Percentiles rank a stretch among this genome's conserved stretches.
phyloP scores from a whole-genome alignment of 2,113 vertebrate species.

The Cryptoleucopteryx plumbea region DNA sequence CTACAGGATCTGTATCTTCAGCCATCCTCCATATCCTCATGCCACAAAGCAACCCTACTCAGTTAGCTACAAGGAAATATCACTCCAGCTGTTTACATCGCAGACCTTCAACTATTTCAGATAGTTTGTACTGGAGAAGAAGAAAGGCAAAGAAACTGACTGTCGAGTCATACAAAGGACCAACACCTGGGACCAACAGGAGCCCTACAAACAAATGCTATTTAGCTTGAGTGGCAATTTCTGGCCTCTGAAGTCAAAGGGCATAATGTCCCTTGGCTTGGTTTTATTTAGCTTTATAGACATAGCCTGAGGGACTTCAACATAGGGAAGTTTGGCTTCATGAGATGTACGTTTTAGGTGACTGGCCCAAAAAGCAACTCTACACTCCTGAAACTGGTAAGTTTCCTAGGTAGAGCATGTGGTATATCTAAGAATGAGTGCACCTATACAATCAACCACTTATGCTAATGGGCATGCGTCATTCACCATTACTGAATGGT shows the following conservation, averaged over 20 bases:
- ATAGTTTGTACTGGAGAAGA: not conserved
- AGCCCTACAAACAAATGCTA: not conserved
- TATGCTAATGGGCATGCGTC: not conserved
- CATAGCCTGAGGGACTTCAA: not conserved
- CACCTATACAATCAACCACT: not conserved
- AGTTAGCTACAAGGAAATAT: not conserved
- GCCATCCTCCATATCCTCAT: not conserved
- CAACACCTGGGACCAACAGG: not conserved
- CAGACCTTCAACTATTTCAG: not conserved
- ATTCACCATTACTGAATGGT: not conserved
- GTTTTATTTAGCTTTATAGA: not conserved
- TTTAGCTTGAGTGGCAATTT: not conserved
- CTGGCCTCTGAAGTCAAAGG: not conserved
- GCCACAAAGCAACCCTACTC: not conserved
- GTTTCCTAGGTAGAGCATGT: not conserved
- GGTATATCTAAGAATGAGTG: not conserved
- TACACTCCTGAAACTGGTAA: accelerated
- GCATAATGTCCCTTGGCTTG: not conserved
- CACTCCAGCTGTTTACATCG: not conserved
- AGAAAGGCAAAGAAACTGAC: not conserved
- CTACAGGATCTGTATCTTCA: not conserved
- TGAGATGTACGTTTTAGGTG: not conserved
- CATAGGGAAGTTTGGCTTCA: not conserved
- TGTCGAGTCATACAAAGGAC: accelerated
- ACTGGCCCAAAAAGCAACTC: not conserved